Evolutionary conservation across 2,888 invertebrate species (phyloP).

Genomic region (Augochlorella aurata): DNA sequence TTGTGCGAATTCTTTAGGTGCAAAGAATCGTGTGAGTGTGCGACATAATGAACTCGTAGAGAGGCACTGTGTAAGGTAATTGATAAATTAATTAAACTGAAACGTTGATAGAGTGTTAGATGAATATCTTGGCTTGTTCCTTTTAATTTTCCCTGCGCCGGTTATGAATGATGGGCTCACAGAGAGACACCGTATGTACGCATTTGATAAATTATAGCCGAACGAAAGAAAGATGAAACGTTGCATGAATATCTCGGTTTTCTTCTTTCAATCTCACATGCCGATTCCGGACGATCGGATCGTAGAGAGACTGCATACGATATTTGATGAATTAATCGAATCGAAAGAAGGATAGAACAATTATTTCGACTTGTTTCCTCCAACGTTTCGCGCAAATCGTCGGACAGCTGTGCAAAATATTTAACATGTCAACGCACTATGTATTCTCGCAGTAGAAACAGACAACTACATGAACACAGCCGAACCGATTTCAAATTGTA

Average conservation of each 20-base stretch:
- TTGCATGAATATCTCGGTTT: no score
- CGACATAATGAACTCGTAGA: neutral
- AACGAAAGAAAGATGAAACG: no score
- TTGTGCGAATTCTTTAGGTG: neutral
- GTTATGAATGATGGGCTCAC: no score
- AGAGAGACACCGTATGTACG: no score
- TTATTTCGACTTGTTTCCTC: no score
- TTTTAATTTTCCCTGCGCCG: no score
- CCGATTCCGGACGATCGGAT: neutral
- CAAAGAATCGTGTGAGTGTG: neutral
- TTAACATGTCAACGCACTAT: no score
- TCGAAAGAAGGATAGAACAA: neutral
- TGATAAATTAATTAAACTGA: neutral
- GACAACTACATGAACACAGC: neutral
- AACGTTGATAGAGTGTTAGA: no score
- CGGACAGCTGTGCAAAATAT: no score
- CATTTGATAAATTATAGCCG: no score
- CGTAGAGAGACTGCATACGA: neutral
- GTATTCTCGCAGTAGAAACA: neutral
- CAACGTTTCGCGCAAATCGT: no score
- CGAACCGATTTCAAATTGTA: neutral
- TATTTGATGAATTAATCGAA: neutral
- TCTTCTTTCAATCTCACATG: neutral
- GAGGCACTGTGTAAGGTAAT: neutral
- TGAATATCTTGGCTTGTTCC: no score